Conservation (phyloP, 2,113 vertebrate species). For the Dolichotis patagonum region DNA sequence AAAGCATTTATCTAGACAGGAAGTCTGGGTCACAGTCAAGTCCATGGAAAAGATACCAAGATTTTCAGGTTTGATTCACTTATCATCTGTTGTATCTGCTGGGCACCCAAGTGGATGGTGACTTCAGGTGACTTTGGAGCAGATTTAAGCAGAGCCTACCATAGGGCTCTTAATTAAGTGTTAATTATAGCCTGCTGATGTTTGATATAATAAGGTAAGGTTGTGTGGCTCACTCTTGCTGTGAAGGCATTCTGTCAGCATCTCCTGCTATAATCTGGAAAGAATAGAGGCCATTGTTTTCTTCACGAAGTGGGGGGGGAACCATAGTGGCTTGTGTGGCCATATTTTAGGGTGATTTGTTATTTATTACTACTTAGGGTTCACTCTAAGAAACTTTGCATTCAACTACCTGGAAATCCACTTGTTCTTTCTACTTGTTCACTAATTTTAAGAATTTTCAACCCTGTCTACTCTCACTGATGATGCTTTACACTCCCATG, state of each 20-base stretch:
- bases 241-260: slow-evolving; percentile 78
- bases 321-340: not conserved
- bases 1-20: not conserved
- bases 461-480: not conserved
- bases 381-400: slow-evolving; percentile 24
- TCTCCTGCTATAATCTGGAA: slow-evolving; percentile 66
- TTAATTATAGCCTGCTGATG: slow-evolving; percentile 77
- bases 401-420: slow-evolving; percentile 61
- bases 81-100: not conserved
- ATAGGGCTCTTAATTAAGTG: slow-evolving; percentile 76
- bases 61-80: not conserved
- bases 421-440: slow-evolving; percentile 22
- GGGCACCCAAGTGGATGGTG: not conserved
- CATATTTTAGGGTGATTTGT: not conserved
- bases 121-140: slow-evolving; percentile 69
- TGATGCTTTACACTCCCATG: rapidly evolving
- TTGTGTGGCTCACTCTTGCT: slow-evolving; percentile 81
- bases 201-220: slow-evolving; percentile 75
- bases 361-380: not conserved
- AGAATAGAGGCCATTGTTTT: slow-evolving; percentile 78
- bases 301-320: slow-evolving; percentile 61
- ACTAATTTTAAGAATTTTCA: slow-evolving; percentile 43
- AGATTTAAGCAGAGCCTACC: slow-evolving; percentile 63
- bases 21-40: not conserved
- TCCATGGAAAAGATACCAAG: not conserved